Base-by-base conservation (phyloP, 2,797 vertebrate species). In the Gobionotothen gibberifrons region DNA sequence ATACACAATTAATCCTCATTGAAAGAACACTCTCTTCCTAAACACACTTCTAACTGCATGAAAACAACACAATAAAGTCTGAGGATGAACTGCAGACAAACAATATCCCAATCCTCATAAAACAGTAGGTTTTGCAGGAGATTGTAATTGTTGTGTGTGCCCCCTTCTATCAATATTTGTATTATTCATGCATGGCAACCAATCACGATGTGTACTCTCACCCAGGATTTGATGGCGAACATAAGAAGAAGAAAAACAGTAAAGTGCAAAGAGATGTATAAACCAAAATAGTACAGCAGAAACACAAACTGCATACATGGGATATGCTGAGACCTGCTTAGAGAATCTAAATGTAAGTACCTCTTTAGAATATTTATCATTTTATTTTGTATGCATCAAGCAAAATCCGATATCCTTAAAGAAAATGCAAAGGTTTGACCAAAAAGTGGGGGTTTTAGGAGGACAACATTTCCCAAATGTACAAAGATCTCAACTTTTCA, bases 211-310 rank as follows among this genome's bases (percentile, higher is more conserved):
- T 48, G 62, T 42, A 17, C 42, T 56, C 10, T 74, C 40, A 44
- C 19, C 55, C 1, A 7, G 2, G 36, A 70, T 49, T 73, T 53
- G 17, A 56, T 65, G 59, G 44, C 10, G 19, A 74, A 73, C 36
- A 62, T 8, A 59, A 66, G 40, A 17, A 39, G n/a, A 51, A 22
- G 15, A 1, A 32, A 46, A 52, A 52, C 11, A 40, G 29, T n/a
- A 19, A 60, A 79, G 17, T 21, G 58, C 58, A 69, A 62, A 62
- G 22, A 47, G 51, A 22, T 52, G 6, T n/a, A 43, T 21, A 17
- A 46, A 32, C 17, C 2, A 67, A 55, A 73, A 71, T 36, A 79
- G 26, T 16, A 22, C 48, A 42, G 53, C 52, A 52, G 42, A 58
- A 72, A 67, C 39, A 49, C 55, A 63, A 59, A 63, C 19, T 0